Conservation (phyloP, 2,113 vertebrate genomes). For the Macroglossus sobrinus region DNA sequence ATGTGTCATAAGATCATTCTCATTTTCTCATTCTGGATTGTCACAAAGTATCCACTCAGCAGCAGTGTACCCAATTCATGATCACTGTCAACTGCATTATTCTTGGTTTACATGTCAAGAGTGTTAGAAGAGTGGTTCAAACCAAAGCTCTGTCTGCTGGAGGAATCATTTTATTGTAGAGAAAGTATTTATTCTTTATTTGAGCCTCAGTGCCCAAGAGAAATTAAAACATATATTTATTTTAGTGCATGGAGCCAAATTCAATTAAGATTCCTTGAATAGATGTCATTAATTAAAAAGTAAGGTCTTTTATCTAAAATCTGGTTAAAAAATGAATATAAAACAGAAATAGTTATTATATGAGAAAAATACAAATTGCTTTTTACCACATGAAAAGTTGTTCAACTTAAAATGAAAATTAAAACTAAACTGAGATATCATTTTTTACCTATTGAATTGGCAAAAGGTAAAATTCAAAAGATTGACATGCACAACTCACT, state of each 20-base stretch:
- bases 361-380: not conserved
- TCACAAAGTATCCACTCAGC: not conserved
- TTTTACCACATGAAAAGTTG: not conserved
- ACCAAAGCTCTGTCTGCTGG: not conserved
- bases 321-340: not conserved
- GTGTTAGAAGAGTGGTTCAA: not conserved
- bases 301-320: constrained; percentile 19
- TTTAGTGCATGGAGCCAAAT: not conserved
- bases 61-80: not conserved
- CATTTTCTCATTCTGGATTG: not conserved
- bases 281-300: constrained; percentile 1
- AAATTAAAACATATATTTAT: constrained; percentile 37
- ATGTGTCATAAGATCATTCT: not conserved
- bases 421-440: not conserved
- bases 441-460: not conserved
- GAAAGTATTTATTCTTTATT: constrained; percentile 8
- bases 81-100: not conserved
- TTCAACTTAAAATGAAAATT: not conserved
- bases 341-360: not conserved
- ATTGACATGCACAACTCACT: not conserved
- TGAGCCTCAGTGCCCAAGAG: not conserved
- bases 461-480: constrained; percentile 15
- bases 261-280: constrained; percentile 28
- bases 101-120: not conserved
- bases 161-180: not conserved